Evolutionary conservation across 2,113 vertebrate species (phyloP).

Genomic region (Epinephelus cyanopodus): DNA sequence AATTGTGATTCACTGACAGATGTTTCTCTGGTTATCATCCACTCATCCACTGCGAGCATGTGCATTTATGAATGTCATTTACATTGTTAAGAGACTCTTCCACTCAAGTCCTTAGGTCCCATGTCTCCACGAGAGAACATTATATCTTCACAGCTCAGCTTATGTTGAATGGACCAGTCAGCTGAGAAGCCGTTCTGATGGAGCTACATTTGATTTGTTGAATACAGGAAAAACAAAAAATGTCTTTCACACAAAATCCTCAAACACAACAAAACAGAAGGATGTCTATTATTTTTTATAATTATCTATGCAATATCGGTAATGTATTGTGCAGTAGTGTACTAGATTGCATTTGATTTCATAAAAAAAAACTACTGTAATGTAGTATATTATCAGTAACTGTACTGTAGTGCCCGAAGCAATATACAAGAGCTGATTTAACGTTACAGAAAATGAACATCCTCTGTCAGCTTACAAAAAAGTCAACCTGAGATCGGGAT

Average conservation of each 20-base stretch:
- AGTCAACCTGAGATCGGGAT: too few relatives aligned
- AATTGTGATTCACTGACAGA: conserved; percentile 38
- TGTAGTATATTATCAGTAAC: too few relatives aligned
- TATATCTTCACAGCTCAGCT: conserved; percentile 11
- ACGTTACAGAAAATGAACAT: too few relatives aligned
- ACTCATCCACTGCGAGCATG: neutral
- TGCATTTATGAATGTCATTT: conserved; percentile 58
- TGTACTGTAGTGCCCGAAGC: too few relatives aligned
- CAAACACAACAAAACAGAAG: neutral
- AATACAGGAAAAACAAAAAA: neutral
- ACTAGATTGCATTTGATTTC: neutral
- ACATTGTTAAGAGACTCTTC: conserved; percentile 21
- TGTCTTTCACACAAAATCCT: neutral
- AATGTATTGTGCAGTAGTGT: neutral
- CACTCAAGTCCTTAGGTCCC: neutral
- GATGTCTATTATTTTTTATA: neutral
- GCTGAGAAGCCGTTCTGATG: neutral
- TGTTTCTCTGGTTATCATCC: conserved; percentile 47
- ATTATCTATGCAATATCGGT: neutral
- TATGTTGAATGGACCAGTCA: neutral
- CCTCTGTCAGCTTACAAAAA: too few relatives aligned
- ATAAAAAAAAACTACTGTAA: neutral
- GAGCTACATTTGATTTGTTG: neutral
- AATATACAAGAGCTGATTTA: too few relatives aligned
- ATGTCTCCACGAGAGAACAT: neutral